Percentiles rank a stretch among this genome's conserved stretches.
Evolutionary conservation across 2,797 vertebrate species (phyloP).

Genomic region (Silurus aristotelis): DNA sequence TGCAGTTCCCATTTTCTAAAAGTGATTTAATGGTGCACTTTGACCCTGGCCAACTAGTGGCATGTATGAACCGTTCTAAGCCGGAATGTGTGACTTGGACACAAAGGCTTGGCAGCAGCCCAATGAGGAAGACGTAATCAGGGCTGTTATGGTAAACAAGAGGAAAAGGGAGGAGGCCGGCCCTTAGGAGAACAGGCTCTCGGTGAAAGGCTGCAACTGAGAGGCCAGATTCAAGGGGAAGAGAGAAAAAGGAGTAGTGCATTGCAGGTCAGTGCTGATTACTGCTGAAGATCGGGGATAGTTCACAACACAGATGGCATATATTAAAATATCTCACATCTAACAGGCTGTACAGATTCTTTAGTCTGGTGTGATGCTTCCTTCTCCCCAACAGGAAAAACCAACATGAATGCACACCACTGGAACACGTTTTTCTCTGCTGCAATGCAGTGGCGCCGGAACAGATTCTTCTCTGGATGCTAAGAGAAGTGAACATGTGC

Average conservation of each 20-base stretch:
- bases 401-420: not conserved
- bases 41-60: not conserved
- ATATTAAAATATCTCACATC: too few relatives aligned
- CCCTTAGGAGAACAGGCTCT: not conserved
- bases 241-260: slow-evolving; percentile 22
- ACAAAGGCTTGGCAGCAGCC: slow-evolving; percentile 23
- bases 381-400: not conserved
- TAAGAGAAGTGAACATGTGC: not conserved
- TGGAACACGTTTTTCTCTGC: not conserved
- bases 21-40: not conserved
- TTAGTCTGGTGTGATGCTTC: not conserved
- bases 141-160: slow-evolving; percentile 25
- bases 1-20: not conserved
- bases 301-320: slow-evolving; percentile 13
- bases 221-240: slow-evolving; percentile 10
- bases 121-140: not conserved
- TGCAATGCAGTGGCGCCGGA: slow-evolving; percentile 46
- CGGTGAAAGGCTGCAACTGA: not conserved
- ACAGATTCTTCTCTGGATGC: slow-evolving; percentile 15
- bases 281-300: slow-evolving; percentile 22
- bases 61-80: not conserved
- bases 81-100: not conserved
- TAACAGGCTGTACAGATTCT: not conserved
- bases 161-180: slow-evolving; percentile 34
- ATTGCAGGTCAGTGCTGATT: slow-evolving; percentile 50